Conservation (phyloP, 2,113 vertebrate species). For the Nesogale talazaci region DNA sequence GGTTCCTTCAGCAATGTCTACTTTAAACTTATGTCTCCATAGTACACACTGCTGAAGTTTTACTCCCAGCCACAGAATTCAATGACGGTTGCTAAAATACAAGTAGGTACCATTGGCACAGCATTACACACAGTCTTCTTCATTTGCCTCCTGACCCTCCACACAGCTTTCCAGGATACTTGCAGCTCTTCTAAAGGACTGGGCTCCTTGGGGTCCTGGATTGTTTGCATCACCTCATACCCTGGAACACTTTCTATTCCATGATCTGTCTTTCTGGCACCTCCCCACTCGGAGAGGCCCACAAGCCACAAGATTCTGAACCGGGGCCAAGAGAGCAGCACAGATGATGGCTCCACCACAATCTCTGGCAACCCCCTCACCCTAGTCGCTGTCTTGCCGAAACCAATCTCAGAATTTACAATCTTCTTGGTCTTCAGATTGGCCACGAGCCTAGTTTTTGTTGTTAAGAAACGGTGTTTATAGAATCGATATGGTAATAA, state of each 20-base stretch:
- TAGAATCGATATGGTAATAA: too few species aligned
- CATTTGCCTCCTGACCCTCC: not conserved
- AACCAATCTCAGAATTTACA: not conserved
- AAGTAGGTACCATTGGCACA: not conserved
- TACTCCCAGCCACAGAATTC: not conserved
- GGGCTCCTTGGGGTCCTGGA: not conserved
- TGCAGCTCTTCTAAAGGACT: not conserved
- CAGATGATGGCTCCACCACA: constrained; percentile 87
- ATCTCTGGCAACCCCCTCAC: constrained; percentile 79
- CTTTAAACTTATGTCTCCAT: not conserved
- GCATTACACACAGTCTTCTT: not conserved
- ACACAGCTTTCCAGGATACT: not conserved
- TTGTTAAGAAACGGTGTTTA: too few species aligned
- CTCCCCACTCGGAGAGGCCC: constrained; percentile 72
- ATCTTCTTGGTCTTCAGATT: too few species aligned
- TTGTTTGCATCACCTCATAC: constrained; percentile 85
- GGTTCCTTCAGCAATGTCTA: not conserved
- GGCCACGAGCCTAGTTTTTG: too few species aligned
- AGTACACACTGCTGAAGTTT: not conserved
- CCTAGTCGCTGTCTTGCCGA: constrained; percentile 66
- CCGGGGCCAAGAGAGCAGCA: constrained; percentile 83
- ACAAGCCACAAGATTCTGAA: constrained; percentile 82
- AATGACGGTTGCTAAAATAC: not conserved
- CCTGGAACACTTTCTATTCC: constrained; percentile 96
- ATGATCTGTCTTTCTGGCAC: constrained; percentile 85